Percentiles rank a stretch among this genome's conserved stretches.
phyloP scores from a whole-genome alignment of 2,113 vertebrate genomes.

The cat (Felis catus) region F.catus_Fca126_mat1.0 CM031419.1:204609501-204610000 shows the following conservation, averaged over 20 bases:
- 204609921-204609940: background rate
- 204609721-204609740: background rate
- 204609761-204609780: background rate
- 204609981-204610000: too few relatives aligned
- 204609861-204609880: background rate
- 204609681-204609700: background rate
- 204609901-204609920: background rate
- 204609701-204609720: background rate
- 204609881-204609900: background rate
- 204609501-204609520: background rate
- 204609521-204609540: background rate
- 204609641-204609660: background rate
- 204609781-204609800: background rate
- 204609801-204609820: background rate
- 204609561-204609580: background rate
- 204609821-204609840: too few relatives aligned
- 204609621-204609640: background rate
- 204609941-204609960: background rate
- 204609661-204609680: background rate
- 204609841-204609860: too few relatives aligned
- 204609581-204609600: background rate
- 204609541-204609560: background rate
- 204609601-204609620: background rate
- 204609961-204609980: background rate
- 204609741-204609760: too few relatives aligned